Conservation (phyloP, 2,888 invertebrate genomes). For the Mechanitis messenoides region DNA sequence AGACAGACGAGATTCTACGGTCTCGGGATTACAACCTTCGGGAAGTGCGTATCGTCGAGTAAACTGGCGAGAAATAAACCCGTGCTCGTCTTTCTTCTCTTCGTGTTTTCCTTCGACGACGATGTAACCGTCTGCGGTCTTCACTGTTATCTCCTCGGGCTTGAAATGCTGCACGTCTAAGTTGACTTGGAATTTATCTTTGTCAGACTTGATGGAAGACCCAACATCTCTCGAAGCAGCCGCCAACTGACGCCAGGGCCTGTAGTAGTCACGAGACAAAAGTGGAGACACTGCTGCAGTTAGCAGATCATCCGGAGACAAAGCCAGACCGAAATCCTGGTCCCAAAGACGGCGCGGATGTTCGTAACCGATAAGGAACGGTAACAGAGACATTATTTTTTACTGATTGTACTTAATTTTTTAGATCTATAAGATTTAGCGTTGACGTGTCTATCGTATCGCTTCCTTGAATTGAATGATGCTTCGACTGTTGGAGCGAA, state of each 20-base stretch:
- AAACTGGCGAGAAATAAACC: constrained; percentile 83
- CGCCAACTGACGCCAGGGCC: constrained; percentile 58
- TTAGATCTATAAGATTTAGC: no score
- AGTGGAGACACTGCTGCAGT: constrained; percentile 43
- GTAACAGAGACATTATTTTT: constrained; percentile 45
- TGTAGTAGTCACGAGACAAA: constrained; percentile 43
- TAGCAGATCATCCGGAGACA: constrained; percentile 58
- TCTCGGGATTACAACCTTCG: constrained; percentile 79
- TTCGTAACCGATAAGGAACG: constrained; percentile 43
- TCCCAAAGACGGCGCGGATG: constrained; percentile 44
- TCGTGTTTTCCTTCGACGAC: constrained; percentile 86
- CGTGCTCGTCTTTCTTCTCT: constrained; percentile 83
- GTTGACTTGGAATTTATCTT: constrained; percentile 79
- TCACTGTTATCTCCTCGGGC: constrained; percentile 84
- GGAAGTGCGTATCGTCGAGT: constrained; percentile 83
- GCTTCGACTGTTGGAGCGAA: background rate
- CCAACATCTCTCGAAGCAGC: constrained; percentile 61
- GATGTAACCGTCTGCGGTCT: constrained; percentile 80
- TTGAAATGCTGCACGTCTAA: constrained; percentile 85
- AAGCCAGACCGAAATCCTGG: constrained; percentile 58
- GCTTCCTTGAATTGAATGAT: background rate
- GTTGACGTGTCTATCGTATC: background rate
- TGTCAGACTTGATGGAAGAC: constrained; percentile 70
- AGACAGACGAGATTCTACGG: constrained; percentile 81
- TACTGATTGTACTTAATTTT: background rate